Base-by-base conservation (phyloP, 1,140 invertebrate genomes). In the Aphis craccivora region DNA sequence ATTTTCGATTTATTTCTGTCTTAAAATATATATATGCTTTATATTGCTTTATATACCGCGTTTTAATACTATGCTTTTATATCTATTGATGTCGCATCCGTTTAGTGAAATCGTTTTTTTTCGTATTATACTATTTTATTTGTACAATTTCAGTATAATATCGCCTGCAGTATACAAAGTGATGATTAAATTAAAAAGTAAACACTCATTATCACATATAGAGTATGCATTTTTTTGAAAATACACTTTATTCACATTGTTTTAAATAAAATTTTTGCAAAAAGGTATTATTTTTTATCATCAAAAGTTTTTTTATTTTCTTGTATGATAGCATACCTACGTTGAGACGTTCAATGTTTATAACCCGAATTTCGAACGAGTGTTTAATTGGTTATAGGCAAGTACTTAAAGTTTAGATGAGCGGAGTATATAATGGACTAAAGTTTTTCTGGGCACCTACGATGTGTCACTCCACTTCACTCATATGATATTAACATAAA, bases 1-100 rank as follows among this genome's bases (percentile, higher is more conserved):
- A n/a, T 89, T 89, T 88, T 89, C 87, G 35, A 53, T 89, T 89
- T 48, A 35, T 51, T 37, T 51, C n/a, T 53, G 48, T 67, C 60
- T 67, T 67, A 67, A 0, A 3, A 67, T 67, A n/a, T 67, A 67
- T n/a, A 67, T 67, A 60, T 11, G 60, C 0, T n/a, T 18, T 53
- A 23, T 67, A 67, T 30, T n/a, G 11, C 30, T 67, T n/a, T 67
- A 67, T 67, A 40, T 67, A 90, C 35, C 88, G 35, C 37, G 53
- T 90, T 30, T 23, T 55, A 53, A 37, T 53, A 53, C 35, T 67
- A n/a, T 67, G 5, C 11, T 67, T n/a, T 11, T 67, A 67, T 67
- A 67, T n/a, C 9, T 67, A 30, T 67, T n/a, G 11, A 67, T n/a
- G 30, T 67, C 30, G 60, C 14, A 67, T 67, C 60, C 60, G 30